Evolutionary conservation across 2,797 vertebrate genomes (phyloP).

Genomic region (Anguilla anguilla): DNA sequence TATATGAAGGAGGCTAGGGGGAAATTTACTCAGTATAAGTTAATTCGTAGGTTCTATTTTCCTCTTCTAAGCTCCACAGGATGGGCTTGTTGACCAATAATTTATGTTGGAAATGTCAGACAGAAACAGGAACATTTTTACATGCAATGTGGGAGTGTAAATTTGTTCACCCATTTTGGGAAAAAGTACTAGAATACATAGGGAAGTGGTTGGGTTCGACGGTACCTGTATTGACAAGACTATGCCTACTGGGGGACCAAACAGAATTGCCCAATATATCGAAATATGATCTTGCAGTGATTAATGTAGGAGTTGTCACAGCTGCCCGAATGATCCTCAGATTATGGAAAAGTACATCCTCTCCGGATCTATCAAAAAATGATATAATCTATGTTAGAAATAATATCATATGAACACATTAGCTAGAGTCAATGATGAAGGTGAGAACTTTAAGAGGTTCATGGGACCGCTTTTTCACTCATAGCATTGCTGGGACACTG

Average conservation of each 20-base stretch:
- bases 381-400: background rate
- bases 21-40: background rate
- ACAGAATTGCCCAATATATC: background rate
- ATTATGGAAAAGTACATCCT: background rate
- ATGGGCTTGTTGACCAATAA: background rate
- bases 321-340: background rate
- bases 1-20: constrained; percentile 1
- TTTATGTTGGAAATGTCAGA: constrained; percentile 18
- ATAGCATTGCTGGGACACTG: background rate
- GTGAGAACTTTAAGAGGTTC: background rate
- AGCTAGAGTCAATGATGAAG: background rate
- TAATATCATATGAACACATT: background rate
- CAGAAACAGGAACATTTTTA: constrained; percentile 12
- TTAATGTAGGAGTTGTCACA: background rate
- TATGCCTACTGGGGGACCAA: background rate
- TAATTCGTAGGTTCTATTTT: constrained; percentile 3
- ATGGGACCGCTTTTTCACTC: background rate
- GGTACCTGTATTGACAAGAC: background rate
- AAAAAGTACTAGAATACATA: background rate
- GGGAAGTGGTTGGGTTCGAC: background rate
- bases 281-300: background rate
- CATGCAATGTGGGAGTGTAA: background rate
- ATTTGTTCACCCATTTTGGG: background rate
- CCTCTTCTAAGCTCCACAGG: background rate
- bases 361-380: background rate